Percentiles rank a stretch among this genome's conserved stretches.
phyloP scores from a whole-genome alignment of 2,113 vertebrate species.

The Bubo blakistoni region DNA sequence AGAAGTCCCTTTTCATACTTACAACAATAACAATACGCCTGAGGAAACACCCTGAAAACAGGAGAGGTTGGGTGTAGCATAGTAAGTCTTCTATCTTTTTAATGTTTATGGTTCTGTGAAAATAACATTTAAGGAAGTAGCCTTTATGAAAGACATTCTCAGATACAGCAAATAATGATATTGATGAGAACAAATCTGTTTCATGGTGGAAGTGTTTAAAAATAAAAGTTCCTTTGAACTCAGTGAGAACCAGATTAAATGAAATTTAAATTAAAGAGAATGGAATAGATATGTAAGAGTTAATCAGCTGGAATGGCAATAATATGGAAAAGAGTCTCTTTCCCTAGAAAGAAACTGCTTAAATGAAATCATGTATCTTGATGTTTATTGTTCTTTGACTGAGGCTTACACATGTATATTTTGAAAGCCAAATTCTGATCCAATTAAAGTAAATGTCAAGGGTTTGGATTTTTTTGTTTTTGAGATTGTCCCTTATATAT shows the following conservation, averaged over 20 bases:
- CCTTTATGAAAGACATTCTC: background rate
- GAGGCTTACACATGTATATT: background rate
- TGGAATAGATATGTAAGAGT: conserved; percentile 21
- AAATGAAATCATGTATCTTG: background rate
- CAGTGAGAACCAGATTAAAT: conserved; percentile 33
- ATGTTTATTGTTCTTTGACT: conserved; percentile 49
- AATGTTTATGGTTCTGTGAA: conserved; percentile 31
- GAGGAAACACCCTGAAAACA: background rate
- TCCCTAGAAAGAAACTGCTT: background rate
- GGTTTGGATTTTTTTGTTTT: background rate
- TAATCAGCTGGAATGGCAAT: conserved; percentile 29
- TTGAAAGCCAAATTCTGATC: conserved; percentile 29
- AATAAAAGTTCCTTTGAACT: conserved; percentile 53
- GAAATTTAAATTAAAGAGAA: conserved; percentile 50
- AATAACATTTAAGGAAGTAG: conserved; percentile 10
- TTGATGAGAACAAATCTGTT: conserved; percentile 44
- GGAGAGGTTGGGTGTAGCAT: background rate
- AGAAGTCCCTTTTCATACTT: background rate
- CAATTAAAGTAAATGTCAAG: background rate
- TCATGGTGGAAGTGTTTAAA: conserved; percentile 33
- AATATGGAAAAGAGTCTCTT: background rate
- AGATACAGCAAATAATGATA: conserved; percentile 26
- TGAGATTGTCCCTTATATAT: background rate
- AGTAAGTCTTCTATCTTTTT: background rate
- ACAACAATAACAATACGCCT: background rate